These are phyloP conservation scores for Onychomys leucogaster DNA, from an alignment of 2,797 vertebrate genomes.

Conservation along the genomic window DNA sequence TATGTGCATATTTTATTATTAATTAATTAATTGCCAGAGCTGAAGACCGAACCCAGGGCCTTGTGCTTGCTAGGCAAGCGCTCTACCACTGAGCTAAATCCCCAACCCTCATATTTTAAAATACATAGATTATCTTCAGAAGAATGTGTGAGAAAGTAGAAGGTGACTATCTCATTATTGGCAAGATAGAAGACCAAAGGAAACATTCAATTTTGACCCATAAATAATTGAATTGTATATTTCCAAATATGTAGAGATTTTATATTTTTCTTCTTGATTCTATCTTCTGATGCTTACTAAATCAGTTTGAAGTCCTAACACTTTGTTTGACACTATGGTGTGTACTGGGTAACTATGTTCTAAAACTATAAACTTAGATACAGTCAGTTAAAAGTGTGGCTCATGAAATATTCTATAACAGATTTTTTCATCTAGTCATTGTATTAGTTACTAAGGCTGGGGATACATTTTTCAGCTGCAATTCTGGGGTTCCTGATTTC, in stretches of 20 bases:
- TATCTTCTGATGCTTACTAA: constrained; percentile 2
- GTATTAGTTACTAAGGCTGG: neutral
- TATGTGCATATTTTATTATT: neutral
- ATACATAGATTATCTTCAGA: neutral
- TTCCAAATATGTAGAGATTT: constrained; percentile 12
- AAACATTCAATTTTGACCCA: neutral
- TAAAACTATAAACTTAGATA: neutral
- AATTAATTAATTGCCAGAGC: no score
- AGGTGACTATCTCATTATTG: neutral
- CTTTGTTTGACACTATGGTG: neutral
- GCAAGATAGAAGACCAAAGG: neutral
- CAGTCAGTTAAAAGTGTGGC: neutral
- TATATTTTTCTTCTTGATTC: neutral
- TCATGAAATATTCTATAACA: neutral
- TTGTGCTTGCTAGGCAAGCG: no score
- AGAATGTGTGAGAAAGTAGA: neutral
- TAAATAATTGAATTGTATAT: neutral
- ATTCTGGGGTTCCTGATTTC: neutral
- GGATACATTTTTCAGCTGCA: neutral
- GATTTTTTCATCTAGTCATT: neutral
- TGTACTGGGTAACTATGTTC: neutral
- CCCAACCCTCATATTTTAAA: constrained; percentile 19
- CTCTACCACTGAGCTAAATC: no score
- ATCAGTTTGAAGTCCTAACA: neutral
- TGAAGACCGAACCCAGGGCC: no score